Evolutionary conservation across 2,797 vertebrate species (phyloP), one percentile per base, ranked within the genome.

Genomic region (Chaetodon trifasciatus): DNA sequence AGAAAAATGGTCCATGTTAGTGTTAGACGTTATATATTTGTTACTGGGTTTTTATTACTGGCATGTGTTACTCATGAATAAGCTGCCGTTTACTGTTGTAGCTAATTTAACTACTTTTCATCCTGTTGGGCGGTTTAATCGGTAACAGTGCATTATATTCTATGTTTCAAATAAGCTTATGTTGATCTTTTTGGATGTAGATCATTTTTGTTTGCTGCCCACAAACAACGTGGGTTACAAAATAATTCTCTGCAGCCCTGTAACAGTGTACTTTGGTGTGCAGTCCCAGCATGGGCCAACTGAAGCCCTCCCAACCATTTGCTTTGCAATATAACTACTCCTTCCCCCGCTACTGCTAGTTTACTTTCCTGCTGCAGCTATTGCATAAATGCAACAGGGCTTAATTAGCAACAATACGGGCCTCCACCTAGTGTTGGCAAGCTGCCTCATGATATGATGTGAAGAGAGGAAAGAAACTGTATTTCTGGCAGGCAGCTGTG

Each of bases 321-420:
- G 24, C 57, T 58, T 65, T 69, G 23, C 60, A 73, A 69, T 62
- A 67, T 5, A 62, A 50, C 58, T 16, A 9, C 37, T 21, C 44
- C 40, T 52, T 28, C 40, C 64, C 37, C 16, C 8, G 70, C 70
- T n/a, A 23, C 39, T 70, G 65, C 24, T 64, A 55, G 44, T 70
- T 82, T 72, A 78, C 37, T 35, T 60, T 61, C 32, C 39, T 55
- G 68, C 64, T 56, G 19, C 65, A 76, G 70, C 66, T 71, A 16
- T 19, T 79, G 49, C 66, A 78, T 72, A 52, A 86, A 81, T 79
- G 72, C 70, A 85, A 76, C 52, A 79, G 46, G 71, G 40, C 63
- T 72, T 81, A 75, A 88, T 91, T 65, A 86, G 53, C 49, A 79
- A 46, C 74, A 68, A 70, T 58, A 76, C 35, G 58, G 75, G 72